Evolutionary conservation across 2,888 invertebrate genomes (phyloP).

Genomic region (Temnothorax unifasciatus): DNA sequence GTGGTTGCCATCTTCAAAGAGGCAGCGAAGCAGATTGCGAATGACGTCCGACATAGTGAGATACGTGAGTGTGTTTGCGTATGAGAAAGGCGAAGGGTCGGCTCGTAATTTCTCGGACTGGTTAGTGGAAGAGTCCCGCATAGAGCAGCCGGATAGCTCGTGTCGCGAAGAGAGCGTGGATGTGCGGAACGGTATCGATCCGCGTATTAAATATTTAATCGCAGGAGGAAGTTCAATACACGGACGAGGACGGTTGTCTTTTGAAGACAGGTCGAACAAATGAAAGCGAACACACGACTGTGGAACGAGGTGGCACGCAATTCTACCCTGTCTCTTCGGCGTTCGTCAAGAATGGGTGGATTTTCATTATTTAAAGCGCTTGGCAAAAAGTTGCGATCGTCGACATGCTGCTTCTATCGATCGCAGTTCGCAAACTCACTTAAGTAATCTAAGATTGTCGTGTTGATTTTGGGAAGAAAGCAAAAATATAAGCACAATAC

Average conservation of each 20-base stretch:
- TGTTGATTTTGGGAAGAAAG: slow-evolving; percentile 30
- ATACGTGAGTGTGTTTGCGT: slow-evolving; percentile 73
- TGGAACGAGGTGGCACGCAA: slow-evolving; percentile 69
- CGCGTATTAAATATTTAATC: slow-evolving; percentile 82
- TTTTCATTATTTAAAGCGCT: slow-evolving; percentile 75
- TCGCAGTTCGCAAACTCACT: slow-evolving; percentile 68
- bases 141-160: slow-evolving; percentile 72
- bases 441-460: slow-evolving; percentile 36
- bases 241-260: slow-evolving; percentile 74
- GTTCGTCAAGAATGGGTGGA: slow-evolving; percentile 66
- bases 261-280: slow-evolving; percentile 72
- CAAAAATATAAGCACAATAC: neutral
- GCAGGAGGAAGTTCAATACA: slow-evolving; percentile 83
- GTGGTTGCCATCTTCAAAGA: slow-evolving; percentile 64
- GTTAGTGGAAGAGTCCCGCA: slow-evolving; percentile 75
- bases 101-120: slow-evolving; percentile 69
- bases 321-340: slow-evolving; percentile 64
- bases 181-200: slow-evolving; percentile 79
- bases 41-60: slow-evolving; percentile 72
- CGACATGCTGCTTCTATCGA: slow-evolving; percentile 70
- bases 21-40: slow-evolving; percentile 70
- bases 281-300: slow-evolving; percentile 66
- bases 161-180: slow-evolving; percentile 60
- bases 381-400: slow-evolving; percentile 72
- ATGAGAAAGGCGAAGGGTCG: slow-evolving; percentile 67